Conservation (phyloP, 2,888 invertebrate species). For the Torymus tubicola region DNA sequence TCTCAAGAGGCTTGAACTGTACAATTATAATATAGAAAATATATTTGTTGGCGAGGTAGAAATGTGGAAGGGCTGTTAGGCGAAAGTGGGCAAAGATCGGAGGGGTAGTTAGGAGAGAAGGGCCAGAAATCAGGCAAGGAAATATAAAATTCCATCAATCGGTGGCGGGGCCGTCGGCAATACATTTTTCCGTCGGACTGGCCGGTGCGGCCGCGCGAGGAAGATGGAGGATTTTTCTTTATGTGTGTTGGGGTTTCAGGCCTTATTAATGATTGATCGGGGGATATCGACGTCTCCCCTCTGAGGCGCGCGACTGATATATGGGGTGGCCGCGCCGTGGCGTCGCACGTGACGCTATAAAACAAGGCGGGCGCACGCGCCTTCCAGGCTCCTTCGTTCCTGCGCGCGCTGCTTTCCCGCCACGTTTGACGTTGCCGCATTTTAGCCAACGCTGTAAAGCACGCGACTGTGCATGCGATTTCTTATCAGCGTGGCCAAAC, state of each 20-base stretch:
- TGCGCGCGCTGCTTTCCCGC: background rate
- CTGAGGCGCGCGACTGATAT: conserved; percentile 73
- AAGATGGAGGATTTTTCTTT: conserved; percentile 63
- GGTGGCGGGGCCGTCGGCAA: conserved; percentile 63
- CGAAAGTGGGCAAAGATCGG: conserved; percentile 18
- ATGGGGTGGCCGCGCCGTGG: conserved; percentile 67
- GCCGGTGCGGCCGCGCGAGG: conserved; percentile 46
- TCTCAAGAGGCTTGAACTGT: background rate
- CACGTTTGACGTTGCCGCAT: background rate
- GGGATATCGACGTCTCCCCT: conserved; percentile 76
- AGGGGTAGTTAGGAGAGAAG: conserved; percentile 36
- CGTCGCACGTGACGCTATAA: conserved; percentile 76
- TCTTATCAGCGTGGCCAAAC: too few species aligned
- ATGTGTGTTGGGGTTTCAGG: conserved; percentile 74
- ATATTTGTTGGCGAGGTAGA: background rate
- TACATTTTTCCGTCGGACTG: conserved; percentile 67
- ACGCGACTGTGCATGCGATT: too few species aligned
- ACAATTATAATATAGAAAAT: conserved; percentile 12
- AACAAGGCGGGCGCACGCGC: conserved; percentile 57
- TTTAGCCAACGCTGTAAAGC: too few species aligned
- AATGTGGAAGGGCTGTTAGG: background rate
- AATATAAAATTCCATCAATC: conserved; percentile 77
- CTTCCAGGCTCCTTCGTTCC: background rate
- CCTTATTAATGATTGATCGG: conserved; percentile 77
- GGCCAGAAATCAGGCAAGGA: conserved; percentile 71